These are phyloP conservation scores for Chelmon rostratus DNA, from an alignment of 2,797 vertebrate species.

Conservation along the genomic window DNA sequence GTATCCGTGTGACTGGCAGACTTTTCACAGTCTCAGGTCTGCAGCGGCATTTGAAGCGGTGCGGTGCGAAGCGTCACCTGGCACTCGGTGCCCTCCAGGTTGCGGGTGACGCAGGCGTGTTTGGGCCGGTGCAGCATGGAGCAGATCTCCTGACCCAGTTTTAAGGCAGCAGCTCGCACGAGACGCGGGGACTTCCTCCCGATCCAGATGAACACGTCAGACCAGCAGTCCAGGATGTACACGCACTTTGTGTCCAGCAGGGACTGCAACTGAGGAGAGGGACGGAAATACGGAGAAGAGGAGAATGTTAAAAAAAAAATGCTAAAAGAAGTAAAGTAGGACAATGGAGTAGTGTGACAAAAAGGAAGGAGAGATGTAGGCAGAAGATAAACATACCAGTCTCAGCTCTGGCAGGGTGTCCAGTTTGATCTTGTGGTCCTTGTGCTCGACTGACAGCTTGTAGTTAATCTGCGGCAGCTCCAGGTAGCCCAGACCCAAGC, in stretches of 20 bases:
- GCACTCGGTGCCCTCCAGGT: slow-evolving; percentile 95
- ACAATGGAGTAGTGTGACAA: background rate
- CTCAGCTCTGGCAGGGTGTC: slow-evolving; percentile 93
- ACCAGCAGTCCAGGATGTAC: slow-evolving; percentile 99
- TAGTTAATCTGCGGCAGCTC: slow-evolving; percentile 99
- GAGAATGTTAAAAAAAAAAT: background rate
- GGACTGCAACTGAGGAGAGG: slow-evolving; percentile 88
- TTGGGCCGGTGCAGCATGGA: slow-evolving; percentile 97
- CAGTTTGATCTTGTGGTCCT: slow-evolving; percentile 90
- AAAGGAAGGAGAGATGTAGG: background rate
- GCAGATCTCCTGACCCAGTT: slow-evolving; percentile 97
- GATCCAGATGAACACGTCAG: slow-evolving; percentile 98
- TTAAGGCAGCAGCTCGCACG: slow-evolving; percentile 95
- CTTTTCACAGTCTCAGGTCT: background rate
- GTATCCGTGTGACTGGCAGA: too few species aligned
- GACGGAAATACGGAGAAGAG: background rate
- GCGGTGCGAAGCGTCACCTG: slow-evolving; percentile 84
- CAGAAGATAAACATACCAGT: slow-evolving; percentile 85
- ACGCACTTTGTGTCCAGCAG: slow-evolving; percentile 96
- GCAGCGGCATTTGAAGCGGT: background rate
- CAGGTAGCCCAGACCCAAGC: slow-evolving; percentile 95
- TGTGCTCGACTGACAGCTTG: slow-evolving; percentile 97
- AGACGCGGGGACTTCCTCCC: slow-evolving; percentile 95
- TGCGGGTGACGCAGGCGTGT: slow-evolving; percentile 93
- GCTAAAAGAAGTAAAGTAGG: background rate